Conservation (phyloP, 2,888 invertebrate genomes). For the Romanomermis culicivorax region DNA sequence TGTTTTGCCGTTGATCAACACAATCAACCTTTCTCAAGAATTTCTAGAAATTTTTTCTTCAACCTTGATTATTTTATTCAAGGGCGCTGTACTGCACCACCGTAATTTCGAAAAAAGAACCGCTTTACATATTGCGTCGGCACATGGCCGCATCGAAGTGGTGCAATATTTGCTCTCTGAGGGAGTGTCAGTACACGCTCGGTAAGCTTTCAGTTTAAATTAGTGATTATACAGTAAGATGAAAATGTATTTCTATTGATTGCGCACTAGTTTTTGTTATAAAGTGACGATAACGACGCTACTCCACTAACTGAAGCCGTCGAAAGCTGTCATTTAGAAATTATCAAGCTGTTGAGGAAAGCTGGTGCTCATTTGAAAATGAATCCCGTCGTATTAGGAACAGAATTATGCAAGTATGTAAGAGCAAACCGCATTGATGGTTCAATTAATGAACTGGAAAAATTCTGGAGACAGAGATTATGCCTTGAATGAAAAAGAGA, state of each 20-base stretch:
- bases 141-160: slow-evolving; percentile 44
- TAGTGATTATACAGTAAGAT: too few species aligned
- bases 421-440: too few species aligned
- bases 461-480: too few species aligned
- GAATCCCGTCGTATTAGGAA: slow-evolving; percentile 40
- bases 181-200: slow-evolving; percentile 59
- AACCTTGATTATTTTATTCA: too few species aligned
- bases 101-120: slow-evolving; percentile 53
- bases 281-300: slow-evolving; percentile 27
- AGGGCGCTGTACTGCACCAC: slow-evolving; percentile 52
- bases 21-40: too few species aligned
- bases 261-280: too few species aligned
- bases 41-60: too few species aligned
- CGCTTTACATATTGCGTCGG: slow-evolving; percentile 55
- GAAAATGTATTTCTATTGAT: too few species aligned
- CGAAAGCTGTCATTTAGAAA: slow-evolving; percentile 18
- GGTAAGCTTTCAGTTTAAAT: too few species aligned
- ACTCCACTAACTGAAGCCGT: slow-evolving; percentile 45
- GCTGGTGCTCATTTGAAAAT: slow-evolving; percentile 53
- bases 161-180: slow-evolving; percentile 51
- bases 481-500: too few species aligned
- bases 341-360: slow-evolving; percentile 43
- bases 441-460: too few species aligned
- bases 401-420: slow-evolving; percentile 43
- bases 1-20: too few species aligned